Conservation (phyloP, 1,140 invertebrate genomes). For the Lepidurus couesii region DNA sequence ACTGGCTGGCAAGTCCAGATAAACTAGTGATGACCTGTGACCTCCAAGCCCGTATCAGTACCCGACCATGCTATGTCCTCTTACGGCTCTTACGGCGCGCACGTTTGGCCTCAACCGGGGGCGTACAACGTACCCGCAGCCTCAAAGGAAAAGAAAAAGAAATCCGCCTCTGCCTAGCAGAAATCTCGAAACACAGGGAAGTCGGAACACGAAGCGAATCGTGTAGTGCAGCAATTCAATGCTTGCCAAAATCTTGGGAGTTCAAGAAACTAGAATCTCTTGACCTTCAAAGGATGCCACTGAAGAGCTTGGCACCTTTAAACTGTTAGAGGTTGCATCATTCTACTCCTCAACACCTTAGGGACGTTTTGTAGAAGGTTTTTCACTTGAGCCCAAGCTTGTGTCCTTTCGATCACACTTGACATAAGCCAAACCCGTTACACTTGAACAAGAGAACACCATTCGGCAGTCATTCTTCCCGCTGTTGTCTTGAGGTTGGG, state of each 20-base stretch:
- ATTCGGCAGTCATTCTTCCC: neutral
- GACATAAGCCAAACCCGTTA: neutral
- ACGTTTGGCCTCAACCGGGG: neutral
- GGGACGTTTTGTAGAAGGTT: neutral
- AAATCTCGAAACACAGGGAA: no score
- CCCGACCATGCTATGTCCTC: conserved; percentile 12
- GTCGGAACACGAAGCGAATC: no score
- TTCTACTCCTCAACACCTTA: neutral
- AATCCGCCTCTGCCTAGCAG: neutral
- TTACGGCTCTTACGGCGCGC: conserved; percentile 1
- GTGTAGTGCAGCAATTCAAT: no score
- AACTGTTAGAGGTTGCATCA: neutral
- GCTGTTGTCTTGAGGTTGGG: neutral
- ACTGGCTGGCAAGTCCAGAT: neutral
- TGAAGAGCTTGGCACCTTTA: neutral
- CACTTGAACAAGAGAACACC: neutral
- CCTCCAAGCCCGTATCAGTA: conserved; percentile 10
- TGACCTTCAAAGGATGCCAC: neutral
- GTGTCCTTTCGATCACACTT: neutral
- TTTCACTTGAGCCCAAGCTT: neutral
- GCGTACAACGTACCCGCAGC: neutral
- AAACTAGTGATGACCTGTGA: conserved; percentile 11
- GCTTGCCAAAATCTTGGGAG: no score
- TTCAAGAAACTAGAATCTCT: neutral
- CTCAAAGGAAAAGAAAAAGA: neutral